Evolutionary conservation across 2,888 invertebrate species (phyloP).

Genomic region (Stenolophus ochropezus): DNA sequence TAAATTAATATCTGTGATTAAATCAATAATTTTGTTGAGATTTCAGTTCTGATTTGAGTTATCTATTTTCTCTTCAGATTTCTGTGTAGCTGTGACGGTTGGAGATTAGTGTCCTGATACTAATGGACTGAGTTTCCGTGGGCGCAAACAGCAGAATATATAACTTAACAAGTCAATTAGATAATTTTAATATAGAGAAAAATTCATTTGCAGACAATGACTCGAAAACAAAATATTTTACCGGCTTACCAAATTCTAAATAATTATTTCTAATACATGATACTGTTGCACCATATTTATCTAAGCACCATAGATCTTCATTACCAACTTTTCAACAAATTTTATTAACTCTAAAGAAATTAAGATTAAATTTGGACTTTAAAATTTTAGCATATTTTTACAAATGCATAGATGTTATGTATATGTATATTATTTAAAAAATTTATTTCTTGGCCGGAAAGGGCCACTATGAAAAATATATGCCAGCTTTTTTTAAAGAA

Average conservation of each 20-base stretch:
- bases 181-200: not conserved
- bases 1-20: no score
- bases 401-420: not conserved
- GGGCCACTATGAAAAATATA: not conserved
- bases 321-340: not conserved
- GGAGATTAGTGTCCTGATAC: no score
- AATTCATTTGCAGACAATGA: not conserved
- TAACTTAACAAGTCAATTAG: not conserved
- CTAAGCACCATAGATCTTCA: not conserved
- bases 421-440: no score
- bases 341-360: not conserved
- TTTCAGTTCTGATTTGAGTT: no score
- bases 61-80: no score
- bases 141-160: not conserved
- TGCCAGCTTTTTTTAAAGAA: not conserved
- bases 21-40: no score
- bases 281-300: not conserved
- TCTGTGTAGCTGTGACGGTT: no score
- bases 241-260: not conserved
- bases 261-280: not conserved
- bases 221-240: not conserved
- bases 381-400: not conserved
- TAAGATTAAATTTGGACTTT: not conserved
- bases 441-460: not conserved
- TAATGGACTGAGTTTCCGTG: no score